Evolutionary conservation across 2,888 invertebrate genomes (phyloP), one percentile per base, ranked within the genome.

Genomic region (Drosophila formosana): DNA sequence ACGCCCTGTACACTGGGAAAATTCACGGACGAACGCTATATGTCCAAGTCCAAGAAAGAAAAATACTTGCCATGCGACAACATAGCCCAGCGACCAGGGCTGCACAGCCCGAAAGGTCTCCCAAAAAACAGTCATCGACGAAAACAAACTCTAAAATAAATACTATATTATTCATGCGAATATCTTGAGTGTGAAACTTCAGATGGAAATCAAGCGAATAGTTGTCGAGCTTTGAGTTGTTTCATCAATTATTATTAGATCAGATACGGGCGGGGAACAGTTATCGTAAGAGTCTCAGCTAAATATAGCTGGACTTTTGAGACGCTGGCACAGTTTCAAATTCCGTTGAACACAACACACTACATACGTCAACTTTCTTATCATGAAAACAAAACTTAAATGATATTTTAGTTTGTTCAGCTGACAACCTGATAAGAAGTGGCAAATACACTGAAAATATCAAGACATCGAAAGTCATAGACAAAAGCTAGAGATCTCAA

Each of bases 21-120:
- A 88, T 89, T 83, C 87, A 87, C 83, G 83, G 84, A 83, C 83
- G 89, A 89, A 71, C 78, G 89, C 81, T 83, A 77, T 80, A 78
- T 86, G 83, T 89, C 87, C 87, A 83, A 89, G 83, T 83, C 83
- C 87, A 89, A 83, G 83, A 89, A 89, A 87, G 83, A 83, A 83
- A 83, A 83, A 83, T 83, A 87, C 83, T 83, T 89, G 89, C 83
- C 88, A 88, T 86, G 83, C 83, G 89, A 89, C 83, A 83, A 89
- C 81, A 75, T 67, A 66, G 78, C 39, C 63, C 77, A 72, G 69
- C 50, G 55, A 66, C 87, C 87, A 83, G 82, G 82, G 82, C 65
- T 83, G 66, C 79, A 66, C 52, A 39, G 45, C 43, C 46, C 41
- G 23, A 37, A 26, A 51, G 56, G 34, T 57, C 49, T 32, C 25